Conservation (phyloP, 2,797 vertebrate species). For the Phyllotis vaccarum region DNA sequence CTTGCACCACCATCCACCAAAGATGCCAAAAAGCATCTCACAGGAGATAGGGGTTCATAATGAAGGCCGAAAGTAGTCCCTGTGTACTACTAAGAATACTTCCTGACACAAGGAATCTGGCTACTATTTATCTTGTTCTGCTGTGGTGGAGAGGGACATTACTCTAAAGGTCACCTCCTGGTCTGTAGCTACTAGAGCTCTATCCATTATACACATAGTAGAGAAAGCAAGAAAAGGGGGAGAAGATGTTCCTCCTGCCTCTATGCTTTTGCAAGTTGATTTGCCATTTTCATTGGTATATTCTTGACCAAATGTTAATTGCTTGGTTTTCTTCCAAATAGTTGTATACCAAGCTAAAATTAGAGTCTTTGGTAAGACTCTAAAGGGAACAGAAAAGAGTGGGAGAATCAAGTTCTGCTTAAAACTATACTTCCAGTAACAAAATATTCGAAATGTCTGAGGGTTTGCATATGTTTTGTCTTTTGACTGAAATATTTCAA, state of each 20-base stretch:
- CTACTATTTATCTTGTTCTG: neutral
- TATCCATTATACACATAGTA: neutral
- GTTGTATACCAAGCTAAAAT: neutral
- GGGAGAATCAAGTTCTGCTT: neutral
- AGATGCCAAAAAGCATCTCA: neutral
- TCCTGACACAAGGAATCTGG: neutral
- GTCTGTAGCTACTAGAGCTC: neutral
- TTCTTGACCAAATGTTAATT: neutral
- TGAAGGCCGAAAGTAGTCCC: neutral
- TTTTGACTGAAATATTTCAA: neutral
- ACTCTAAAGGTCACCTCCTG: neutral
- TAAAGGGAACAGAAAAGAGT: slow-evolving; percentile 7
- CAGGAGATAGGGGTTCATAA: neutral
- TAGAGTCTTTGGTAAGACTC: neutral
- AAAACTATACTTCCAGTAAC: neutral
- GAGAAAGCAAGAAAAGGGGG: neutral
- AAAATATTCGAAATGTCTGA: neutral
- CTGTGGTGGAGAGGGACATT: neutral
- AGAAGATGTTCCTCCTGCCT: neutral
- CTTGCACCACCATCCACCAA: neutral
- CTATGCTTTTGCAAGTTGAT: neutral
- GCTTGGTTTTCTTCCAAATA: slow-evolving; percentile 9
- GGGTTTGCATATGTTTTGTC: neutral
- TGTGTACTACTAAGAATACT: neutral
- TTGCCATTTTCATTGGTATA: neutral